Evolutionary conservation across 1,140 invertebrate genomes (phyloP).

Genomic region (Carcinoscorpius rotundicauda): DNA sequence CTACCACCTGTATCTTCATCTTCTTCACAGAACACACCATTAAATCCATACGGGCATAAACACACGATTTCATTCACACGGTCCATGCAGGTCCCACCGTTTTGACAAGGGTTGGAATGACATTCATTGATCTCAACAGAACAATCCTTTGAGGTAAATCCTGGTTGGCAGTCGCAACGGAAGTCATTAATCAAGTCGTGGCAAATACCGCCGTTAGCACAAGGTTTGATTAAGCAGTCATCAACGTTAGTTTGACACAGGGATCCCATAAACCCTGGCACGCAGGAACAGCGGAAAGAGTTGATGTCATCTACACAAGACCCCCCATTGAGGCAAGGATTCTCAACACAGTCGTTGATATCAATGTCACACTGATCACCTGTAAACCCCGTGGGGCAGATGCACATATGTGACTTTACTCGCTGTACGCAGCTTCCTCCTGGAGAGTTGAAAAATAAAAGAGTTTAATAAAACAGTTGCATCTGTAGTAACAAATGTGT

Average conservation of each 20-base stretch:
- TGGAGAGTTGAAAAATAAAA: no score
- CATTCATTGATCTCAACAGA: conserved; percentile 44
- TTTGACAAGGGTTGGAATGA: conserved; percentile 60
- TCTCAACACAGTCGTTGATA: conserved; percentile 68
- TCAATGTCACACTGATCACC: conserved; percentile 57
- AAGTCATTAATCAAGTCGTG: conserved; percentile 67
- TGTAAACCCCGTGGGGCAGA: conserved; percentile 58
- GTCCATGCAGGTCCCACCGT: conserved; percentile 65
- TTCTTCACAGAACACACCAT: conserved; percentile 76
- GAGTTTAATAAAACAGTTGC: no score
- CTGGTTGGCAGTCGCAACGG: conserved; percentile 43
- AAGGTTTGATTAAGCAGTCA: conserved; percentile 69
- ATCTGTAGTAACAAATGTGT: no score
- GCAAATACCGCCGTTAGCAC: conserved; percentile 70
- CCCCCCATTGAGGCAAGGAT: conserved; percentile 75
- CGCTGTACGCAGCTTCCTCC: conserved; percentile 55
- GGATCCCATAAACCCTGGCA: conserved; percentile 69
- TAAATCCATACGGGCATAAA: conserved; percentile 58
- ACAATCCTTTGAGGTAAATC: conserved; percentile 35
- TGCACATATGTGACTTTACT: conserved; percentile 52
- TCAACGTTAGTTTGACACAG: conserved; percentile 71
- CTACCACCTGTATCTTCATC: conserved; percentile 56
- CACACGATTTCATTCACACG: conserved; percentile 42
- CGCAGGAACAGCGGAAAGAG: conserved; percentile 69
- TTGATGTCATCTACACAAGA: conserved; percentile 78